A percentile compares a stretch with the other conserved stretches of the same genome.
phyloP scores from a whole-genome alignment of 2,113 vertebrate species.

The Ammodytes marinus region DNA sequence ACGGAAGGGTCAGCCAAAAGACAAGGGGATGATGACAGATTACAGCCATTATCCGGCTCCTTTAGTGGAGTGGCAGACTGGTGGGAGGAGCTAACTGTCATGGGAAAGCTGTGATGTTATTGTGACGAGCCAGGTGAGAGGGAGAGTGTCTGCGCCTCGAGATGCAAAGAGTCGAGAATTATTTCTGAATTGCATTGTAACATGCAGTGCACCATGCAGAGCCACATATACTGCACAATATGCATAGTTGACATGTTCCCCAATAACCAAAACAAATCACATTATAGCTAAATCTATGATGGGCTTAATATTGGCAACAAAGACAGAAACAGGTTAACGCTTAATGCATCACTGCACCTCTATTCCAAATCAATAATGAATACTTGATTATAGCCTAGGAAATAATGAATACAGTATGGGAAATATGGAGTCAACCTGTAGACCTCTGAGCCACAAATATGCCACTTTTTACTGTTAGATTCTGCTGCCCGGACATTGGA shows the following conservation, averaged over 20 bases:
- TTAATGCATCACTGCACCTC: neutral
- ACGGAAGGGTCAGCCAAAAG: constrained; percentile 48
- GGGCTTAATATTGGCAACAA: neutral
- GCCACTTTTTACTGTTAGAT: neutral
- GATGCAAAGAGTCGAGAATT: too few relatives aligned
- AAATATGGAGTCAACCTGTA: constrained; percentile 8
- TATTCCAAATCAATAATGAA: constrained; percentile 26
- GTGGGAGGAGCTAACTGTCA: constrained; percentile 10
- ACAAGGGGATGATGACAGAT: constrained; percentile 53
- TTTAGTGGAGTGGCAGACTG: constrained; percentile 31
- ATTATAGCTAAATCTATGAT: neutral
- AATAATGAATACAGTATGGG: neutral
- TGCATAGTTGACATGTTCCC: neutral
- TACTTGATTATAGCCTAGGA: neutral
- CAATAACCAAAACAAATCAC: neutral
- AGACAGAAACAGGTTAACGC: neutral
- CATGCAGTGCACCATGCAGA: neutral
- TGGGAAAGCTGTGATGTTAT: neutral
- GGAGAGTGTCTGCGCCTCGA: neutral
- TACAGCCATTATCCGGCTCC: constrained; percentile 39
- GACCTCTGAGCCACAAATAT: neutral
- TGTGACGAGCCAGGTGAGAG: constrained; percentile 34
- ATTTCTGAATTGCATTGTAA: neutral
- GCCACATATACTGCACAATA: neutral
- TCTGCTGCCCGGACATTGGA: neutral